A percentile compares a stretch with the other conserved stretches of the same genome.
Conservation (phyloP, 2,797 vertebrate genomes). For the Lophotriccus pileatus region DNA sequence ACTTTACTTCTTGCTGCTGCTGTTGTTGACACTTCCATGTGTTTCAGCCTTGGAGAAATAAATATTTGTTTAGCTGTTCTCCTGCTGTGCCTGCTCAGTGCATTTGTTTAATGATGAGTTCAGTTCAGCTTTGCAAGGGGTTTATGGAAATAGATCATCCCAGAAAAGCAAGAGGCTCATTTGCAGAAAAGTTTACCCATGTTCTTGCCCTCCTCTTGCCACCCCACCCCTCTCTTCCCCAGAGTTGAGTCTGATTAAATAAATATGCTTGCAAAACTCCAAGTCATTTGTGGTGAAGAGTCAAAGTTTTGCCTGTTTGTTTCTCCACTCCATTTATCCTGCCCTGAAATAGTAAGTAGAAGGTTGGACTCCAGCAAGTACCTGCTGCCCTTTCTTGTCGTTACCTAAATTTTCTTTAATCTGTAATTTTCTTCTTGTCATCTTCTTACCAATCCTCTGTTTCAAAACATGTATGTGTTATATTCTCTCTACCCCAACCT, state of each 20-base stretch:
- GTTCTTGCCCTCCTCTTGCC: background rate
- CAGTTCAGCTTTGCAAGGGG: background rate
- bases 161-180: background rate
- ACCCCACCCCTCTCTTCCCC: accelerated
- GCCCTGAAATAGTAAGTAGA: background rate
- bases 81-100: slow-evolving; percentile 52
- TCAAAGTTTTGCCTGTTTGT: background rate
- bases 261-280: background rate
- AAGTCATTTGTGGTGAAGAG: background rate
- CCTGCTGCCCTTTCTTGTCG: background rate
- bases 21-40: slow-evolving; percentile 6
- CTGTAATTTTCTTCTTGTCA: background rate
- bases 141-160: slow-evolving; percentile 8
- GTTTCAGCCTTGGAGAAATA: slow-evolving; percentile 52
- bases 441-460: background rate
- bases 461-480: background rate
- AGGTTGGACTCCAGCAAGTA: background rate
- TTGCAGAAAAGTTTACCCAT: background rate
- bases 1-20: background rate
- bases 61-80: slow-evolving; percentile 65
- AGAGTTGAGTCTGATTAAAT: background rate
- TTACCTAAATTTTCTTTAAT: background rate
- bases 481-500: background rate
- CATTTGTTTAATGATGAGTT: slow-evolving; percentile 56
- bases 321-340: background rate